Evolutionary conservation across 2,113 vertebrate species (phyloP).

Genomic region (Elachura formosa): DNA sequence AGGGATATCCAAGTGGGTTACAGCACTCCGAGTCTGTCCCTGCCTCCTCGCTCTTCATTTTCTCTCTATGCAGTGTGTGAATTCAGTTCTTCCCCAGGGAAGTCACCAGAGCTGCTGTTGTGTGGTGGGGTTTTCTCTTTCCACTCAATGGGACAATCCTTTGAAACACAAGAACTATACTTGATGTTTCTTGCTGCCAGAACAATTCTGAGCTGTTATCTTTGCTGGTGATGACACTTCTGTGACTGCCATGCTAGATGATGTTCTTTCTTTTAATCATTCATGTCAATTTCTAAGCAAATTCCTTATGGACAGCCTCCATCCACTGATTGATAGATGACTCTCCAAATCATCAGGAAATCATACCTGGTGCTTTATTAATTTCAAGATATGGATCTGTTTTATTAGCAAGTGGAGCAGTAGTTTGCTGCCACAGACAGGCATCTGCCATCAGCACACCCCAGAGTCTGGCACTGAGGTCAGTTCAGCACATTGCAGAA

Average conservation of each 20-base stretch:
- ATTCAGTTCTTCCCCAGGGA: background rate
- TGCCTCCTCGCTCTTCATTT: background rate
- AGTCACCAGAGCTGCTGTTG: background rate
- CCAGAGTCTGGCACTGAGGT: background rate
- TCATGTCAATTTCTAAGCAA: background rate
- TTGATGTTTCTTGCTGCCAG: background rate
- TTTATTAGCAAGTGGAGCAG: background rate
- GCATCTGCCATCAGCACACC: background rate
- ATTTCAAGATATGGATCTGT: background rate
- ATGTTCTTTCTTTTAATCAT: background rate
- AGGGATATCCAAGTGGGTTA: background rate
- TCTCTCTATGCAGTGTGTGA: rapidly evolving
- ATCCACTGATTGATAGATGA: background rate
- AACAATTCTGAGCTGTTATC: background rate
- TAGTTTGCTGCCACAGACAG: background rate
- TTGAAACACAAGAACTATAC: background rate
- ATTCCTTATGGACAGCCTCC: background rate
- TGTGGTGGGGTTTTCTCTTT: background rate
- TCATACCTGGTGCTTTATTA: background rate
- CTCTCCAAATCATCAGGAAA: background rate
- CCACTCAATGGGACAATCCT: background rate
- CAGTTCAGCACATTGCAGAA: background rate
- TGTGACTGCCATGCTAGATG: background rate
- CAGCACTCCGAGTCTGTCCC: background rate
- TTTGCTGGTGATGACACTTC: background rate